Conservation (phyloP, 1,140 invertebrate genomes). For the Polypedilum vanderplanki region DNA sequence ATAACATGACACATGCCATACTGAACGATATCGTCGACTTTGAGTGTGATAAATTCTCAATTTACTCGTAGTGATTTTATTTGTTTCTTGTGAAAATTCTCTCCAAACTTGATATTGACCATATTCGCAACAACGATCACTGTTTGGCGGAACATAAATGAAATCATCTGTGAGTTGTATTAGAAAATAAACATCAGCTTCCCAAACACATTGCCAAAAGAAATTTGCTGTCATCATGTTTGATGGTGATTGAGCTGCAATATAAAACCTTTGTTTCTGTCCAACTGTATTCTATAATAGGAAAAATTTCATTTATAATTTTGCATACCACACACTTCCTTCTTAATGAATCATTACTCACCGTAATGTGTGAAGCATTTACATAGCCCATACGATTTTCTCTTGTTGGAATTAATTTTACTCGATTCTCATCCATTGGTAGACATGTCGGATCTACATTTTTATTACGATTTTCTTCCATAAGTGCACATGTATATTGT, state of each 20-base stretch:
- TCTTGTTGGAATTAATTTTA: conserved; percentile 65
- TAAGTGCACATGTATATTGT: conserved; percentile 39
- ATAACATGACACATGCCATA: conserved; percentile 77
- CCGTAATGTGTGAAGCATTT: conserved; percentile 81
- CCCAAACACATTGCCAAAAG: conserved; percentile 87
- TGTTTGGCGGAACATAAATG: conserved; percentile 52
- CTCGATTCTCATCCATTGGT: conserved; percentile 82
- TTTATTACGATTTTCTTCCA: conserved; percentile 41
- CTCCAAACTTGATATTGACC: conserved; percentile 62
- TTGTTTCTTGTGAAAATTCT: conserved; percentile 55
- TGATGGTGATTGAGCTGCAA: conserved; percentile 68
- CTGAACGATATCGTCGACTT: conserved; percentile 51
- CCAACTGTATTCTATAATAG: conserved; percentile 59
- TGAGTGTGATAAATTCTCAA: conserved; percentile 50
- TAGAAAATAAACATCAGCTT: conserved; percentile 69
- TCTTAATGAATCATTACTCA: conserved; percentile 40
- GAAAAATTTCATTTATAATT: neutral
- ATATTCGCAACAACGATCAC: conserved; percentile 46
- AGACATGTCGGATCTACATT: conserved; percentile 57
- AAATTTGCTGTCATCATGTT: conserved; percentile 41
- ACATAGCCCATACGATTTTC: conserved; percentile 80
- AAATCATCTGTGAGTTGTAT: conserved; percentile 62
- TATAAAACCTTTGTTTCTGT: conserved; percentile 70
- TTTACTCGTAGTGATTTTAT: conserved; percentile 54
- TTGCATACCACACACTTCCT: neutral